Conservation (phyloP, 2,888 invertebrate genomes). For the Pseudococcus jackbeardsleyi region DNA sequence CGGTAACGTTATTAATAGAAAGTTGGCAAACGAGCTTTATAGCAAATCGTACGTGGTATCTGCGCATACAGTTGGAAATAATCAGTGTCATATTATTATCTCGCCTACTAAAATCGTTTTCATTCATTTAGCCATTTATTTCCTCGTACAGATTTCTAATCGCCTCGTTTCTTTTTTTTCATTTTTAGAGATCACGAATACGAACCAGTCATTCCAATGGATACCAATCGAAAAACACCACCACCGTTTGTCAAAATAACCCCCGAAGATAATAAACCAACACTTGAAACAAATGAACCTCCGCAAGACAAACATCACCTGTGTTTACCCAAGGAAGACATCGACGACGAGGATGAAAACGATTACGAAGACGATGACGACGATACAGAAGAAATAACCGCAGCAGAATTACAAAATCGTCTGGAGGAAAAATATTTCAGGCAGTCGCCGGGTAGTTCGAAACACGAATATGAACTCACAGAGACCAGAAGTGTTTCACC, state of each 20-base stretch:
- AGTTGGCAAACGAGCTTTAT: conserved; percentile 21
- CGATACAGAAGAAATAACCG: conserved; percentile 71
- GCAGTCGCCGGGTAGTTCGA: conserved; percentile 75
- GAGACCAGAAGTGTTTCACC: conserved; percentile 68
- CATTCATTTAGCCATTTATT: background rate
- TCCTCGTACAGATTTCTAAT: background rate
- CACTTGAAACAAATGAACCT: conserved; percentile 69
- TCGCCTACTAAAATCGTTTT: conserved; percentile 1
- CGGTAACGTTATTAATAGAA: conserved; percentile 21
- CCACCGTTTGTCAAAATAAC: conserved; percentile 51
- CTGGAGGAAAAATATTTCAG: conserved; percentile 77
- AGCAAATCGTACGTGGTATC: background rate
- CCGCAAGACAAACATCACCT: conserved; percentile 70
- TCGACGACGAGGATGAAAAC: conserved; percentile 68
- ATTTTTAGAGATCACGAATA: conserved; percentile 91
- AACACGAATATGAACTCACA: conserved; percentile 76
- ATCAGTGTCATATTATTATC: background rate
- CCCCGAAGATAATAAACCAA: conserved; percentile 58
- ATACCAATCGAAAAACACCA: conserved; percentile 67
- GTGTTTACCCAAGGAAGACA: conserved; percentile 68
- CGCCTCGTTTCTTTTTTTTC: background rate
- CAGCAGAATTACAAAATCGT: conserved; percentile 71
- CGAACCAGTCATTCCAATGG: conserved; percentile 86
- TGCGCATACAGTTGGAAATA: conserved; percentile 12
- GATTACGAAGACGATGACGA: conserved; percentile 69